A percentile compares a stretch with the other conserved stretches of the same genome.
These are phyloP conservation scores for Panagrolaimus sp. DNA, from an alignment of 1,140 invertebrate species.

Conservation along the genomic window DNA sequence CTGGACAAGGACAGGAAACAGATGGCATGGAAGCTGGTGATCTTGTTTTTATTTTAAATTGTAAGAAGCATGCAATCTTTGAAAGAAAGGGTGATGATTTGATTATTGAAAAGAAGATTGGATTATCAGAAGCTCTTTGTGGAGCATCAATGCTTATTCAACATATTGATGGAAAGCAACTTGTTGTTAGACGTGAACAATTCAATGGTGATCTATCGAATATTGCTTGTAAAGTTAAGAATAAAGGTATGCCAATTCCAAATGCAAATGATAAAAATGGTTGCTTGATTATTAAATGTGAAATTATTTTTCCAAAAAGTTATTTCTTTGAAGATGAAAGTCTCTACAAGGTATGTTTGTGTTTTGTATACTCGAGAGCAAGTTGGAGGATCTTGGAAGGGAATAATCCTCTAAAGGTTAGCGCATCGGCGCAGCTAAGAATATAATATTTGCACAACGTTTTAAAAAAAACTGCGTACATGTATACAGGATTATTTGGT, in stretches of 20 bases:
- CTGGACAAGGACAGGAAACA: slow-evolving; percentile 65
- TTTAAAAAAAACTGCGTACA: too few species aligned
- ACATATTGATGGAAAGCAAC: slow-evolving; percentile 75
- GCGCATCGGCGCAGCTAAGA: too few species aligned
- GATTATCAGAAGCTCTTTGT: slow-evolving; percentile 63
- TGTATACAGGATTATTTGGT: too few species aligned
- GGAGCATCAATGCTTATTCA: slow-evolving; percentile 65
- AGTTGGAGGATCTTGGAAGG: too few species aligned
- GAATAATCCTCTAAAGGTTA: too few species aligned
- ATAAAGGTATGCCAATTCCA: not conserved
- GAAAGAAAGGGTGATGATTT: slow-evolving; percentile 60
- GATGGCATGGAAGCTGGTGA: slow-evolving; percentile 62
- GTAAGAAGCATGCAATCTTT: slow-evolving; percentile 61
- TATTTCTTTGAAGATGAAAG: slow-evolving; percentile 69
- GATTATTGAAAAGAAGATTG: slow-evolving; percentile 59
- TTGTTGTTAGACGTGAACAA: slow-evolving; percentile 69
- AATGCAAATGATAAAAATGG: slow-evolving; percentile 69
- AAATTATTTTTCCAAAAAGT: slow-evolving; percentile 74
- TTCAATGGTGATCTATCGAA: slow-evolving; percentile 70
- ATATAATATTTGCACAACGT: too few species aligned
- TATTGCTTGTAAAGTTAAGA: slow-evolving; percentile 17
- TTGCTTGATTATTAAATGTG: slow-evolving; percentile 78
- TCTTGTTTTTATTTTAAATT: slow-evolving; percentile 62
- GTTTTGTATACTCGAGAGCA: not conserved
- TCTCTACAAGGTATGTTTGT: slow-evolving; percentile 63